Evolutionary conservation across 1,140 invertebrate genomes (phyloP).

Genomic region (Coptotermes formosanus): DNA sequence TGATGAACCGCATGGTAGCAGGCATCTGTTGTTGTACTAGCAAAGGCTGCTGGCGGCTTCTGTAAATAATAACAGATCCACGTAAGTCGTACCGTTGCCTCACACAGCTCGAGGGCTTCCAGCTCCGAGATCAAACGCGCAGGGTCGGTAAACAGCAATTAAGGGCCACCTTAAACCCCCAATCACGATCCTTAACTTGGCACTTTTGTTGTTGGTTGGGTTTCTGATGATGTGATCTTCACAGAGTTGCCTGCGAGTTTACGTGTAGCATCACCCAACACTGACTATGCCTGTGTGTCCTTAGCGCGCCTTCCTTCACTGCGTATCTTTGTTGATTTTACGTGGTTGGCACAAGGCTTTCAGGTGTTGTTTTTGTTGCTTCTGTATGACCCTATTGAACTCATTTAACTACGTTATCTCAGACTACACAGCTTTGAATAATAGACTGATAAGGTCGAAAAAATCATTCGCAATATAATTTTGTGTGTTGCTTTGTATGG

Average conservation of each 20-base stretch:
- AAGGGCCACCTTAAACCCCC: conserved; percentile 26
- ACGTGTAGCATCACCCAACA: not conserved
- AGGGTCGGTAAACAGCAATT: conserved; percentile 26
- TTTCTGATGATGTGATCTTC: conserved; percentile 4
- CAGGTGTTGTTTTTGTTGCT: too few species aligned
- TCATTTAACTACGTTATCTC: too few species aligned
- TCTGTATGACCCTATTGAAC: too few species aligned
- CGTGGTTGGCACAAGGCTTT: too few species aligned
- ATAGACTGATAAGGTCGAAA: too few species aligned
- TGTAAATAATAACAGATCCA: conserved; percentile 31
- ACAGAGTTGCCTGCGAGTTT: not conserved
- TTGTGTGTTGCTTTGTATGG: too few species aligned
- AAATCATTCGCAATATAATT: too few species aligned
- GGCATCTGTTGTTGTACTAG: not conserved
- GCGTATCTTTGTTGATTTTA: too few species aligned
- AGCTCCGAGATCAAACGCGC: conserved; percentile 18
- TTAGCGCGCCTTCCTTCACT: not conserved
- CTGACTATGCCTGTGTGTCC: not conserved
- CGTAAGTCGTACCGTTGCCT: not conserved
- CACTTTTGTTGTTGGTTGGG: conserved; percentile 1
- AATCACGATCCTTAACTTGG: conserved; percentile 23
- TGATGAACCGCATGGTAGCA: not conserved
- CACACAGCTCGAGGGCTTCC: not conserved
- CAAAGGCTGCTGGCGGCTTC: conserved; percentile 3
- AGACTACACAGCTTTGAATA: too few species aligned